phyloP scores from a whole-genome alignment of 2,113 vertebrate species.

The Cheirogaleus medius region DNA sequence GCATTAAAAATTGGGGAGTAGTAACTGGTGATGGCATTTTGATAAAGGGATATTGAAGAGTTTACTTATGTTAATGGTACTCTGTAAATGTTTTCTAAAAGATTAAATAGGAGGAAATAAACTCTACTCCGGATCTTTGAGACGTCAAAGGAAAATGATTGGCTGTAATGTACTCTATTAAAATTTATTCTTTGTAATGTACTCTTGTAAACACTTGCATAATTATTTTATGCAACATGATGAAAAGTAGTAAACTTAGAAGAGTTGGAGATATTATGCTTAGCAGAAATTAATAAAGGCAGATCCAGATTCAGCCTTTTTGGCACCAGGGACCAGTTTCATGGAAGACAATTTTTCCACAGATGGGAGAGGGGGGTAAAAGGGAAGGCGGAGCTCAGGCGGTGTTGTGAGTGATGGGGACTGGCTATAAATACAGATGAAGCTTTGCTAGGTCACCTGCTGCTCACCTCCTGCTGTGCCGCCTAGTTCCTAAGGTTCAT shows the following conservation, averaged over 20 bases:
- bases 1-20: slow-evolving; percentile 14
- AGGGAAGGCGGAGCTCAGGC: too few species aligned
- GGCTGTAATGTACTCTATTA: slow-evolving; percentile 26
- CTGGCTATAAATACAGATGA: too few species aligned
- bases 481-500: too few species aligned
- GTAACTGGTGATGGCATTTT: slow-evolving; percentile 53
- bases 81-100: slow-evolving; percentile 50
- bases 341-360: too few species aligned
- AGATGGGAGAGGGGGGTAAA: too few species aligned
- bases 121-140: slow-evolving; percentile 52
- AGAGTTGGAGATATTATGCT: neutral
- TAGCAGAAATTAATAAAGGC: neutral
- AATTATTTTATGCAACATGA: slow-evolving; percentile 23
- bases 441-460: too few species aligned
- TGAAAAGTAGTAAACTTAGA: neutral
- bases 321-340: too few species aligned
- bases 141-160: slow-evolving; percentile 45
- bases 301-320: neutral
- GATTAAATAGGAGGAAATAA: slow-evolving; percentile 61
- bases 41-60: slow-evolving; percentile 63
- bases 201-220: slow-evolving; percentile 46
- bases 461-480: too few species aligned
- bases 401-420: too few species aligned
- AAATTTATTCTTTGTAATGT: slow-evolving; percentile 47
- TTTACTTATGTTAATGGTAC: slow-evolving; percentile 68